Evolutionary conservation across 2,797 vertebrate species (phyloP), one percentile per base, ranked within the genome.

Genomic region (Thripadectes ignobilis): DNA sequence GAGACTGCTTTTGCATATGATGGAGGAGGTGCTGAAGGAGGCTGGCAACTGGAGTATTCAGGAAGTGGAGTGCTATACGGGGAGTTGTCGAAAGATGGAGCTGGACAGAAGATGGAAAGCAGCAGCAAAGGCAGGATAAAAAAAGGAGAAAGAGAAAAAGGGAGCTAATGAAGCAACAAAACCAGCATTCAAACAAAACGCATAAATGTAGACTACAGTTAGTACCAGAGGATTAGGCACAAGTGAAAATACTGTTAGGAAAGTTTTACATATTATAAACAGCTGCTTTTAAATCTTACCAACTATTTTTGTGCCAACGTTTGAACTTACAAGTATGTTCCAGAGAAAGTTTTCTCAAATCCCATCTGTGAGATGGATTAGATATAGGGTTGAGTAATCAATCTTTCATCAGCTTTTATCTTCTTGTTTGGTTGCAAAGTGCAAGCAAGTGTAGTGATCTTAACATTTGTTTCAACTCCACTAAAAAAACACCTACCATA

Each of bases 131-230:
- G 98, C 98, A 97, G 98, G 98, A 98, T 98, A 98, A 98, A 97
- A 96, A 98, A 98, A 98, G 98, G 94, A 98, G 98, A 98, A 95
- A 98, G 97, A 98, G 97, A 97, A 99, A 99, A 99, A 99, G 98
- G 98, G 98, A 98, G 99, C 98, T 98, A 98, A 99, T 99, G 98
- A 99, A 99, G 99, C 99, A 99, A 99, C 98, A 98, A 98, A 99
- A 98, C 97, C 98, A 99, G 98, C 98, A 99, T 98, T 98, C 98
- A 97, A 97, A 98, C 97, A 97, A 98, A 98, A 98, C 80, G 97
- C 92, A 97, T 95, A 96, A 98, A 98, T 34, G 97, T 93, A 98
- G 97, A 97, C 97, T 98, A 98, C 82, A 97, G 98, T 98, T 98
- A 98, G 98, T 98, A 98, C 95, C 98, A 98, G 92, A 98, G 96